phyloP scores from a whole-genome alignment of 2,113 vertebrate species.

The Sturnus vulgaris region DNA sequence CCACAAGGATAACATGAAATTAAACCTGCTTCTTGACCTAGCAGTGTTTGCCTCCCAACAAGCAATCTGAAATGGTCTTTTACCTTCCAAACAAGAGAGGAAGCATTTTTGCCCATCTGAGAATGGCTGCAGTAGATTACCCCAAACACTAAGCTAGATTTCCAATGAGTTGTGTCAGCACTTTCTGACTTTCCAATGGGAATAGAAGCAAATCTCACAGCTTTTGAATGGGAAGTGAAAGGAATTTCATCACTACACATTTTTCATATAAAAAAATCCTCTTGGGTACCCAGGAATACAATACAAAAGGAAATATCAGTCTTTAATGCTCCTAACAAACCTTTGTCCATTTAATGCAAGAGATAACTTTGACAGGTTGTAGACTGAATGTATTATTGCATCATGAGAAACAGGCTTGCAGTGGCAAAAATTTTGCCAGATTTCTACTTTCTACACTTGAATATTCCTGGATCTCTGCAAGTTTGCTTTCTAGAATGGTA shows the following conservation, averaged over 20 bases:
- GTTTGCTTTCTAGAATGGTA: background rate
- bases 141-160: background rate
- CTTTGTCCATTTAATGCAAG: background rate
- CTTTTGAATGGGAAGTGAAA: background rate
- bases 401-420: background rate
- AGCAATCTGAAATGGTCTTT: background rate
- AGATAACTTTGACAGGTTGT: background rate
- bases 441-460: background rate
- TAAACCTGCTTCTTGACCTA: background rate
- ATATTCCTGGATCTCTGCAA: background rate
- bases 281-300: background rate
- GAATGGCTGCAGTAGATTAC: background rate
- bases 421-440: background rate
- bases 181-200: background rate
- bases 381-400: background rate
- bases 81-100: background rate
- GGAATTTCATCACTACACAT: background rate
- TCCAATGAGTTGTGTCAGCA: background rate
- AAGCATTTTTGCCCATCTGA: background rate
- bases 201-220: background rate
- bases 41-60: background rate
- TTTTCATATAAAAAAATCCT: background rate
- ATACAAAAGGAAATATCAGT: background rate
- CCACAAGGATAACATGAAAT: background rate
- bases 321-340: background rate